phyloP scores from a whole-genome alignment of 2,888 invertebrate species.

The Pollenia labialis region DNA sequence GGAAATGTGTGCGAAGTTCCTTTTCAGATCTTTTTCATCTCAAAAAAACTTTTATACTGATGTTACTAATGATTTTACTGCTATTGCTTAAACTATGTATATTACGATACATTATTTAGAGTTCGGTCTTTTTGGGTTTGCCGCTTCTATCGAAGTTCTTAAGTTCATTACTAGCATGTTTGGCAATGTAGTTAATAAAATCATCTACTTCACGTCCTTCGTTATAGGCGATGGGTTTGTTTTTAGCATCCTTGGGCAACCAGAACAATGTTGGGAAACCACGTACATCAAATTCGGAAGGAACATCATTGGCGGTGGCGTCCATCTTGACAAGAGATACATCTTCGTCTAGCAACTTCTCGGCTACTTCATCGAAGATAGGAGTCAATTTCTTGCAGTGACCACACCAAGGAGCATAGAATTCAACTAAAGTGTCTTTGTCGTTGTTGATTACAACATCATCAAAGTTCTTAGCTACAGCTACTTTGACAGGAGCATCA shows the following conservation, averaged over 20 bases:
- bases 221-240: slow-evolving; percentile 93
- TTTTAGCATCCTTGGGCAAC: slow-evolving; percentile 93
- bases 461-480: slow-evolving; percentile 98
- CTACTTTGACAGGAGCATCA: slow-evolving; percentile 92
- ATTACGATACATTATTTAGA: slow-evolving; percentile 76
- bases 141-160: slow-evolving; percentile 95
- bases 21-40: slow-evolving; percentile 47
- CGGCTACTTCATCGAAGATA: slow-evolving; percentile 96
- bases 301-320: slow-evolving; percentile 99
- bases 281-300: slow-evolving; percentile 93
- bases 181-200: slow-evolving; percentile 96
- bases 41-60: slow-evolving; percentile 42
- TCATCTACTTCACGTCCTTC: slow-evolving; percentile 97
- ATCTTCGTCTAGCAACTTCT: slow-evolving; percentile 93
- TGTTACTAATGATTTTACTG: slow-evolving; percentile 21
- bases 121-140: slow-evolving; percentile 84
- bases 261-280: slow-evolving; percentile 99
- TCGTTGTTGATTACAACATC: slow-evolving; percentile 95
- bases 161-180: slow-evolving; percentile 94
- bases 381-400: slow-evolving; percentile 99
- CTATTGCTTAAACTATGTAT: slow-evolving; percentile 35
- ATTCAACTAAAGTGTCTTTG: slow-evolving; percentile 97
- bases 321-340: slow-evolving; percentile 98
- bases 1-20: slow-evolving; percentile 70
- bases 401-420: slow-evolving; percentile 99